Base-by-base conservation (phyloP, 2,888 invertebrate species). In the Synergus umbraculus region DNA sequence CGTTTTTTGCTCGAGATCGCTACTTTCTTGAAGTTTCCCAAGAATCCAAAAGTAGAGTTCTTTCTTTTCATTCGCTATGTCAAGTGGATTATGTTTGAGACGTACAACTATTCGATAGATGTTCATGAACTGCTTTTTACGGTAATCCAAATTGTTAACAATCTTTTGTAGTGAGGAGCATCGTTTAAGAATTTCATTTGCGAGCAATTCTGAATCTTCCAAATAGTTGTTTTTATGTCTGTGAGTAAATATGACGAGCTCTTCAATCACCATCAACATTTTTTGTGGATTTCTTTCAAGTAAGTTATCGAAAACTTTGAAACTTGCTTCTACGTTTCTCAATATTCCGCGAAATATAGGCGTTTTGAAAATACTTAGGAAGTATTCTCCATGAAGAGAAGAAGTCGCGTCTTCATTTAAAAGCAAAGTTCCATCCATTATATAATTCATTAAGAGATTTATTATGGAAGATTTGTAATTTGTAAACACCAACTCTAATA, bases 381-480 rank as follows among this genome's bases (percentile, higher is more conserved):
- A 93, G 80, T 92, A 86, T 81, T 90, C 88, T 0, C 93, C 93
- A 76, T 92, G 89, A 13, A 84, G 83, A 2, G 90, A 83, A 18
- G 46, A 86, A 8, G 83, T 84, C 2, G 79, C 80, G 22, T 86
- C 79, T 58, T 77, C n/a, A 4, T 60, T 79, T 5, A 66, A 66
- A 10, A 86, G 79, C 8, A 9, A 12, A 37, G 65, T 76, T 8
- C 82, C 43, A 0, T 84, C 78, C 3, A 66, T 54, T 76, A 49
- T 8, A 43, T 8, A 54, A 37, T 69, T 44, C 12, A 80, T 49
- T 18, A 49, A 12, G 49, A 37, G 8, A 58, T 44, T 78, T 76
- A 18, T 15, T 44, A 58, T 43, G 65, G 9, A 44, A 80, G 83
- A 80, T 76, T 88, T 77, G 41, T 85, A 85, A 76, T 83, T 80